phyloP scores from a whole-genome alignment of 2,888 invertebrate genomes.

The Hirtodrosophila cameraria region DNA sequence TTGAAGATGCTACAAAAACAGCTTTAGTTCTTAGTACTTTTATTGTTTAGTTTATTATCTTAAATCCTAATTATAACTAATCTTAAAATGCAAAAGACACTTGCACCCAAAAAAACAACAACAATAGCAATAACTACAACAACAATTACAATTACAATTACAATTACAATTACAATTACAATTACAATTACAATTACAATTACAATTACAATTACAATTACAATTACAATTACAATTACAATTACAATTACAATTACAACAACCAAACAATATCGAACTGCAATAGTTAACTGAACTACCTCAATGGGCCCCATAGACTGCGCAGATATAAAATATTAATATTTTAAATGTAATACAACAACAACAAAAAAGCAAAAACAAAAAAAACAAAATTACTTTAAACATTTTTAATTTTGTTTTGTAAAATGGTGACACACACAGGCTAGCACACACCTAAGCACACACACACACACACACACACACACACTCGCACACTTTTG shows the following conservation, averaged over 20 bases:
- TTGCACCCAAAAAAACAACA: constrained; percentile 34
- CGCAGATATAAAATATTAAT: constrained; percentile 27
- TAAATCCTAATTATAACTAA: constrained; percentile 40
- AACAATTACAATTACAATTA: constrained; percentile 9
- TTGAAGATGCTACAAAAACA: constrained; percentile 69
- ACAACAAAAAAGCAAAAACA: constrained; percentile 6
- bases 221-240: constrained; percentile 52
- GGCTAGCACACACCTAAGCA: constrained; percentile 21
- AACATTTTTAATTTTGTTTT: constrained; percentile 35
- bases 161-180: constrained; percentile 33
- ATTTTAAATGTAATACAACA: constrained; percentile 16
- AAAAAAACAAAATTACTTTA: constrained; percentile 14
- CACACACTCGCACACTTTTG: constrained; percentile 41
- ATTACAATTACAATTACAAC: constrained; percentile 38
- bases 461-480: constrained; percentile 23
- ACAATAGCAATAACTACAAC: constrained; percentile 18
- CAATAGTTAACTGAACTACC: constrained; percentile 84
- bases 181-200: constrained; percentile 34
- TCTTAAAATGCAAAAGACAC: constrained; percentile 55
- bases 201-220: constrained; percentile 24
- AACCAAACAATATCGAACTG: constrained; percentile 80
- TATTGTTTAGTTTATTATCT: constrained; percentile 55
- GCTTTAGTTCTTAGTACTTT: constrained; percentile 60
- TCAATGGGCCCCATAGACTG: constrained; percentile 82
- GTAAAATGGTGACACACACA: constrained; percentile 75